Conservation (phyloP, 2,888 invertebrate genomes). For the Coelinius sp. region DNA sequence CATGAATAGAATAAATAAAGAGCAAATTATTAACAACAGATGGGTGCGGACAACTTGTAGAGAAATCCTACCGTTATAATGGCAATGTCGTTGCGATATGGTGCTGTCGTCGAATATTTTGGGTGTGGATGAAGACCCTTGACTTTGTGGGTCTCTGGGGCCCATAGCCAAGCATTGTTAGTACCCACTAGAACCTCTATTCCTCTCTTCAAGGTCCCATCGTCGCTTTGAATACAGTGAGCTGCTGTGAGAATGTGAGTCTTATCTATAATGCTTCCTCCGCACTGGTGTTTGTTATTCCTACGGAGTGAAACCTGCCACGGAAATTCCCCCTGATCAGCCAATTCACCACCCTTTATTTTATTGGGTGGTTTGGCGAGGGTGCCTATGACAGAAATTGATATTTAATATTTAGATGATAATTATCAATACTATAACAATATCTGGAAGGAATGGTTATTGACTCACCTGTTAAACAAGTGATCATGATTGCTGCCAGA, state of each 20-base stretch:
- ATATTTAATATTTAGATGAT: not conserved
- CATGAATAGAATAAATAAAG: not conserved
- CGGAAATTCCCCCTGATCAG: slow-evolving; percentile 49
- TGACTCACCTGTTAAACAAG: not conserved
- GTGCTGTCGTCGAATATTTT: not conserved
- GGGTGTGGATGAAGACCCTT: not conserved
- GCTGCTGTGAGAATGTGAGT: slow-evolving; percentile 56
- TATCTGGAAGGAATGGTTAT: not conserved
- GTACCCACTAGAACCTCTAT: not conserved
- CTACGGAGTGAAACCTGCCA: slow-evolving; percentile 50
- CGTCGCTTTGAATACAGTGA: slow-evolving; percentile 46
- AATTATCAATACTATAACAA: not conserved
- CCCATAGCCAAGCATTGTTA: not conserved
- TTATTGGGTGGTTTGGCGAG: slow-evolving; percentile 10
- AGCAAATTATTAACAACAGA: not conserved
- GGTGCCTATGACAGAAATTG: not conserved
- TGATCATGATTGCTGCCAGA: not conserved
- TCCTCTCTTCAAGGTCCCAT: not conserved
- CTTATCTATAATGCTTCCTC: slow-evolving; percentile 50
- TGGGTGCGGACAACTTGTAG: not conserved
- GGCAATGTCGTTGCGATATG: slow-evolving; percentile 41
- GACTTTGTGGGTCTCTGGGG: not conserved
- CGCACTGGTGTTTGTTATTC: slow-evolving; percentile 48
- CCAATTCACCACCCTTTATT: slow-evolving; percentile 49
- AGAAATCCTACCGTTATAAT: slow-evolving; percentile 39